Base-by-base conservation (phyloP, 2,888 invertebrate species). In the Pharmacophagus antenor region DNA sequence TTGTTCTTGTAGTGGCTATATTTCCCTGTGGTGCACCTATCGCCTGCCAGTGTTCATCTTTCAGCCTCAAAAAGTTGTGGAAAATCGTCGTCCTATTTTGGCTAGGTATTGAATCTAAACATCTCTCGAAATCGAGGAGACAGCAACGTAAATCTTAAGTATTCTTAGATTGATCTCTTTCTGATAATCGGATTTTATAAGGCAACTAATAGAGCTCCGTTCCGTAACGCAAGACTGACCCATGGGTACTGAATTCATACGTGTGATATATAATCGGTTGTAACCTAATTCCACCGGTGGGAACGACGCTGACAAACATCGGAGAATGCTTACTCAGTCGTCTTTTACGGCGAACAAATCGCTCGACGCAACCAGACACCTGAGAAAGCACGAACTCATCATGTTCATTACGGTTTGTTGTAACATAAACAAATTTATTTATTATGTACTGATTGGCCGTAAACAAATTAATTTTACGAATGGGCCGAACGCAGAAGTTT, bases 141-240 rank as follows among this genome's bases (percentile, higher is more conserved):
- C 72, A 74, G 23, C 64, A 68, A n/a, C 84, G 73, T 49, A 86
- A 62, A 47, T 79, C 66, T 84, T 87, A 1, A 87, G 65, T 21
- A 80, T 53, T 0, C 82, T 79, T 10, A 87, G 72, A 50, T 81
- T 79, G 50, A 86, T 77, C 86, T 85, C 85, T 70, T 80, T 84
- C 65, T 85, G 79, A 1, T 68, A 72, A 0, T 76, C 56, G 27
- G 73, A 68, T 6, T 18, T 37, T 5, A 51, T 51, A 42, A 82
- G 65, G 0, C 72, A 20, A 18, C 71, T 63, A 8, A 74, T 71
- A 58, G 70, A 23, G 52, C 63, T 46, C 59, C 70, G 75, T 67
- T 82, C 71, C 74, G 73, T 67, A 64, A 47, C 22, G 31, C 12
- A 23, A 17, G n/a, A 22, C 17, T 53, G 17, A 12, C n/a, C n/a